Evolutionary conservation across 2,113 vertebrate genomes (phyloP), one percentile per base, ranked within the genome.

Genomic region (Chamaetylas fuelleborni): DNA sequence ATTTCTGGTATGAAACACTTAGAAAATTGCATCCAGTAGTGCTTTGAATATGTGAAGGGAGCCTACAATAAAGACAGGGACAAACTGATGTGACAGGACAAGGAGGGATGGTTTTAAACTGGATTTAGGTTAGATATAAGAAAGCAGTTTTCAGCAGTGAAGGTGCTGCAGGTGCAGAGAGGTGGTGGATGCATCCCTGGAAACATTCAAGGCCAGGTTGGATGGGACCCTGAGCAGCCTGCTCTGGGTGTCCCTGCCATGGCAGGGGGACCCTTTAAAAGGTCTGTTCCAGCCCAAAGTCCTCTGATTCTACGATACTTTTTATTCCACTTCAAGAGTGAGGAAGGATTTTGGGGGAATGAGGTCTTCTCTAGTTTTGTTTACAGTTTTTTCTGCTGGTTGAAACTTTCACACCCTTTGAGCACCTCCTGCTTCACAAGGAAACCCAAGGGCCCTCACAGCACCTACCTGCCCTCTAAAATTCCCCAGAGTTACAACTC

Each of bases 351-450:
- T 19, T 2, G 14, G 3, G 10, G 2, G 9, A 29, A 3, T n/a
- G 19, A 62, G 2, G 11, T 28, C 9, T 34, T 3, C 14, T 60
- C 34, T 9, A 9, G 19, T 76, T 77, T 70, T 3, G 0, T 5
- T 74, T 11, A 28, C 8, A 11, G 9, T 7, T 17, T 3, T 23
- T 85, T 94, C 26, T 79, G 10, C 18, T 76, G 14, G 15, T 57
- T 57, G 14, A 53, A 31, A 42, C 58, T 69, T 57, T 58, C 16
- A 2, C 8, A 14, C 6, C 26, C 29, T 53, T 33, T 3, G 29
- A 58, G 45, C 14, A 69, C 7, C 58, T 90, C 12, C n/a, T 62
- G 34, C 42, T 70, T 24, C 62, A 28, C 16, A 42, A 16, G 19
- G 40, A 61, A 76, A 24, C 33, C 20, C 19, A 53, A 56, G 5